These are phyloP conservation scores for Thysanoteuthis rhombus DNA, from an alignment of 2,888 invertebrate genomes.

Conservation along the genomic window DNA sequence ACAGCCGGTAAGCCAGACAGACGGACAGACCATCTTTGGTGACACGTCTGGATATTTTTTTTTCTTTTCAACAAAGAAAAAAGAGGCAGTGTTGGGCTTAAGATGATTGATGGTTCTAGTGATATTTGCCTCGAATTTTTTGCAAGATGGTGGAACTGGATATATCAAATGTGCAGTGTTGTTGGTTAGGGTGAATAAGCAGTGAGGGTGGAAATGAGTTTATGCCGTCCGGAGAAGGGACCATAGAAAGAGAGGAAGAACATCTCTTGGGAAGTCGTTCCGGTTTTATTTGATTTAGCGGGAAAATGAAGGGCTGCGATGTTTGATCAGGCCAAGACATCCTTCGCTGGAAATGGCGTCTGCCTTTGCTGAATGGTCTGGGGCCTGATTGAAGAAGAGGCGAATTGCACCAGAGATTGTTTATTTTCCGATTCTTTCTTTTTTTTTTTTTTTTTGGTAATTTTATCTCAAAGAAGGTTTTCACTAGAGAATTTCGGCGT, in stretches of 20 bases:
- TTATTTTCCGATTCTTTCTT: not conserved
- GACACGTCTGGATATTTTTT: no score
- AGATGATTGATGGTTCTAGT: not conserved
- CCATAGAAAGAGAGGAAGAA: not conserved
- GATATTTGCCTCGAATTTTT: not conserved
- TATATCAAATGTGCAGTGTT: not conserved
- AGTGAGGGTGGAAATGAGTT: not conserved
- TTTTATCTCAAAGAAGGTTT: not conserved
- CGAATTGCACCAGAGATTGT: not conserved
- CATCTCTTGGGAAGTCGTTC: not conserved
- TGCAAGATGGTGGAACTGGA: not conserved
- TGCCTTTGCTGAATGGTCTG: not conserved
- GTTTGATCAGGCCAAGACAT: not conserved
- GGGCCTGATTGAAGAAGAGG: not conserved
- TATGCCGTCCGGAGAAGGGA: not conserved
- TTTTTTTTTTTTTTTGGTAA: not conserved
- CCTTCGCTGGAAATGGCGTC: not conserved
- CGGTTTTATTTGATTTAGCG: slow-evolving; percentile 12
- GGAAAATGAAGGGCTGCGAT: not conserved
- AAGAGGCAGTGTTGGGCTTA: not conserved
- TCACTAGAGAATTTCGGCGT: not conserved
- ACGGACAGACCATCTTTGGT: no score
- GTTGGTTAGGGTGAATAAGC: not conserved
- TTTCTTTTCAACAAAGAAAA: no score
- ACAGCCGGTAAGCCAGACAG: no score